phyloP scores from a whole-genome alignment of 2,113 vertebrate species.

The Rhegmatorhina hoffmannsi region DNA sequence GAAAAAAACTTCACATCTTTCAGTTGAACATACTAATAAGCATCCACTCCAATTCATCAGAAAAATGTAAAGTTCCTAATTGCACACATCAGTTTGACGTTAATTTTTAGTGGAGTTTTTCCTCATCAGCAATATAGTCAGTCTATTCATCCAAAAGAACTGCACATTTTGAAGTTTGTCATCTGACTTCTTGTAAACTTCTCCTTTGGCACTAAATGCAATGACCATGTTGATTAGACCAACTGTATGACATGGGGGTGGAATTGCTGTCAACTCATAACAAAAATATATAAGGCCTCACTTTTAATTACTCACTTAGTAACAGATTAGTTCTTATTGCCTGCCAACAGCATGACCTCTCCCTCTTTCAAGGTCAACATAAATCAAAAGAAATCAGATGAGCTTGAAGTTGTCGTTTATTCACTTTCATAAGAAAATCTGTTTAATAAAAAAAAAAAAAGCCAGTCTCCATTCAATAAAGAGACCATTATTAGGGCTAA shows the following conservation, averaged over 20 bases:
- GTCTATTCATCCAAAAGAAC: constrained; percentile 60
- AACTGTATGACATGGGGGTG: constrained; percentile 67
- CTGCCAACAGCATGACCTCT: constrained; percentile 74
- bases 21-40: not conserved
- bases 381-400: constrained; percentile 77
- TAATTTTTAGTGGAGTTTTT: constrained; percentile 32
- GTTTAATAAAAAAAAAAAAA: constrained; percentile 23
- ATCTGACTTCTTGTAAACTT: constrained; percentile 77
- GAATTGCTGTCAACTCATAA: constrained; percentile 84
- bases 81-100: not conserved
- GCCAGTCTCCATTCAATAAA: constrained; percentile 6
- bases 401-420: constrained; percentile 43
- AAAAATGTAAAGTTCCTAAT: constrained; percentile 20
- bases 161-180: constrained; percentile 66
- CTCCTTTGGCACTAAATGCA: constrained; percentile 82
- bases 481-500: constrained; percentile 27
- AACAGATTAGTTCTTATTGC: constrained; percentile 76
- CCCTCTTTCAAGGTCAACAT: constrained; percentile 67
- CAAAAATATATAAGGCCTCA: constrained; percentile 86
- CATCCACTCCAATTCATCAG: constrained; percentile 10
- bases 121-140: constrained; percentile 26
- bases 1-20: constrained; percentile 14
- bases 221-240: constrained; percentile 81
- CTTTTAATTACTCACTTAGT: constrained; percentile 86
- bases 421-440: constrained; percentile 62